phyloP scores from a whole-genome alignment of 2,888 invertebrate species.

The Tipula helvola region DNA sequence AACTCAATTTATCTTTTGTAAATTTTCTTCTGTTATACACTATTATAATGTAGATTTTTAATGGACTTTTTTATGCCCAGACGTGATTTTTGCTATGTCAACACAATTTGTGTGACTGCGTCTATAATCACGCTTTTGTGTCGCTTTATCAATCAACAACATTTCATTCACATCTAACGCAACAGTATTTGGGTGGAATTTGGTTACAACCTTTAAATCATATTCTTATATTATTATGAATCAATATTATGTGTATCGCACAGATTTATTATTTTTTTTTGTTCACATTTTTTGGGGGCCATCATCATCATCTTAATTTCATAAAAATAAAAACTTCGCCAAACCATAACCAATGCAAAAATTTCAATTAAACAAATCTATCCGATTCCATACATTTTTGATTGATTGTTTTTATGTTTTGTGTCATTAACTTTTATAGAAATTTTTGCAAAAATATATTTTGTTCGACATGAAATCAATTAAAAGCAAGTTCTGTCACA shows the following conservation, averaged over 20 bases:
- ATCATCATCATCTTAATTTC: not conserved
- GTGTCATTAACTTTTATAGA: not conserved
- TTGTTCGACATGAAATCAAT: not conserved
- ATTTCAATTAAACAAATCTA: not conserved
- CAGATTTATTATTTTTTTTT: not conserved
- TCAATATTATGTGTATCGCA: not conserved
- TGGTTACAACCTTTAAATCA: no score
- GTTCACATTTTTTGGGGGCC: not conserved
- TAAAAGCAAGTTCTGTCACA: not conserved
- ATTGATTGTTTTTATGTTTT: not conserved
- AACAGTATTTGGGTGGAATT: no score
- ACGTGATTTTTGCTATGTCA: not conserved
- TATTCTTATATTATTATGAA: no score
- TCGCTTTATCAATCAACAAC: no score
- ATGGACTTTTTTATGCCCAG: not conserved
- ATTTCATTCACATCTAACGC: no score
- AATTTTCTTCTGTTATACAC: not conserved
- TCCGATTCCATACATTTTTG: not conserved
- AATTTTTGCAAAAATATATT: not conserved
- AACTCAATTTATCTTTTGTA: not conserved
- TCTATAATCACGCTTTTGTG: no score
- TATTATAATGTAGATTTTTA: not conserved
- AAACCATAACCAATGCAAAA: not conserved
- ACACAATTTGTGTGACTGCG: no score
- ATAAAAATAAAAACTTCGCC: not conserved